Evolutionary conservation across 2,888 invertebrate species (phyloP).

Genomic region (Gari tellinella): DNA sequence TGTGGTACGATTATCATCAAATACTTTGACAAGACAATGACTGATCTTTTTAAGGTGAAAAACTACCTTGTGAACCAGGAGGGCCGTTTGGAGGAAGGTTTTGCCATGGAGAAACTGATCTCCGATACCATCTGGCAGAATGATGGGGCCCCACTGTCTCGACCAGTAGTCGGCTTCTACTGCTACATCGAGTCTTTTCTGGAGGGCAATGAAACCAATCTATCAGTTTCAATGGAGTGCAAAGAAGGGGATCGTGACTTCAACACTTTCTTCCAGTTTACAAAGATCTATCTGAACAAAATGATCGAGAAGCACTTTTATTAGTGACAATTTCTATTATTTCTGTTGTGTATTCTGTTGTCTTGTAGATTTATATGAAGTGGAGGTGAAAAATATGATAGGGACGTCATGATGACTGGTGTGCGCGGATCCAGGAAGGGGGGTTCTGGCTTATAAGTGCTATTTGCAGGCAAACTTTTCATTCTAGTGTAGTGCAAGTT

Average conservation of each 20-base stretch:
- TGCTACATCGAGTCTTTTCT: slow-evolving; percentile 48
- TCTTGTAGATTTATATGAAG: no score
- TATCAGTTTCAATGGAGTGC: slow-evolving; percentile 51
- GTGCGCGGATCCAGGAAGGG: no score
- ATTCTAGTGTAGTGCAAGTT: no score
- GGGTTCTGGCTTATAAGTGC: no score
- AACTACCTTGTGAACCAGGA: slow-evolving; percentile 43
- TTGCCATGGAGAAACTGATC: slow-evolving; percentile 54
- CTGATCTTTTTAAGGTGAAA: slow-evolving; percentile 44
- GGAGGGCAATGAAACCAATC: slow-evolving; percentile 38
- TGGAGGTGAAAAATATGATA: no score
- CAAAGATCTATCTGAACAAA: slow-evolving; percentile 61
- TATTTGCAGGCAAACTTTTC: no score
- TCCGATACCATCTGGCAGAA: slow-evolving; percentile 56
- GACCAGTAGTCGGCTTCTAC: slow-evolving; percentile 57
- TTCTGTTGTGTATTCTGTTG: no score
- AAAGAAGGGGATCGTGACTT: slow-evolving; percentile 59
- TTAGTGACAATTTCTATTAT: neutral
- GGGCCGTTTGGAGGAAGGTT: slow-evolving; percentile 46
- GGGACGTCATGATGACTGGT: no score
- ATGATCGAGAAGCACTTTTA: slow-evolving; percentile 60
- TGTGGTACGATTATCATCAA: no score
- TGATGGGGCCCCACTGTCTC: slow-evolving; percentile 43
- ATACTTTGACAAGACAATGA: no score
- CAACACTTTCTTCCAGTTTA: slow-evolving; percentile 64